Evolutionary conservation across 2,888 invertebrate species (phyloP), one percentile per base, ranked within the genome.

Genomic region (Tenthredo livida): DNA sequence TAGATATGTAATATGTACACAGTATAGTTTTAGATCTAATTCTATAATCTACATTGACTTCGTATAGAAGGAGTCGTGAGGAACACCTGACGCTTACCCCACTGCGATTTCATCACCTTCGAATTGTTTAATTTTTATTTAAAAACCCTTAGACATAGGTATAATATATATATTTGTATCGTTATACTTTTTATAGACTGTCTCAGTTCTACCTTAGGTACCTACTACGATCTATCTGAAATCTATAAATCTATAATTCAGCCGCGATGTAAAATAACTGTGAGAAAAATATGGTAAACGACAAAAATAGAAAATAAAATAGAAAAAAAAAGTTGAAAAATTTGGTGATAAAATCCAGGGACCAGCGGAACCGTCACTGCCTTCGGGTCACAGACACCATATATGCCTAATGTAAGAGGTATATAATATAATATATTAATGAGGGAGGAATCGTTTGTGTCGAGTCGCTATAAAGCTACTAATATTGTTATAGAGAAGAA

Each of bases 61-160:
- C 88, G 88, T 87, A 88, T 82, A 89, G 88, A 88, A 89, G 89
- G 89, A 89, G 89, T 88, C 89, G 88, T 86, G 87, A 89, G 88
- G 88, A 88, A 87, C 87, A 88, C 87, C 73, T 37, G 58, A 84
- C 73, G 75, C 72, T 58, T 58, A 84, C 83, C 83, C 67, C 65
- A 70, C 37, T 70, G 83, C 83, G 70, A 70, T 83, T 83, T 83
- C n/a, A 83, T 67, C 83, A 83, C 67, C 70, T 80, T 58, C 58
- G 58, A 67, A 80, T 58, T 40, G 54, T 50, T 50, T 21, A n/a
- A 50, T 77, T 50, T 77, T 50, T 54, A 21, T 73, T 40, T 40
- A 40, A 40, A 73, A 47, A 25, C 40, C 37, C 40, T 72, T 72
- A 33, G 33, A 7, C n/a, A 7, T 37, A 70, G 17, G 10, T 40